Evolutionary conservation across 2,888 invertebrate species (phyloP).

Genomic region (Agonopterix heracliana): DNA sequence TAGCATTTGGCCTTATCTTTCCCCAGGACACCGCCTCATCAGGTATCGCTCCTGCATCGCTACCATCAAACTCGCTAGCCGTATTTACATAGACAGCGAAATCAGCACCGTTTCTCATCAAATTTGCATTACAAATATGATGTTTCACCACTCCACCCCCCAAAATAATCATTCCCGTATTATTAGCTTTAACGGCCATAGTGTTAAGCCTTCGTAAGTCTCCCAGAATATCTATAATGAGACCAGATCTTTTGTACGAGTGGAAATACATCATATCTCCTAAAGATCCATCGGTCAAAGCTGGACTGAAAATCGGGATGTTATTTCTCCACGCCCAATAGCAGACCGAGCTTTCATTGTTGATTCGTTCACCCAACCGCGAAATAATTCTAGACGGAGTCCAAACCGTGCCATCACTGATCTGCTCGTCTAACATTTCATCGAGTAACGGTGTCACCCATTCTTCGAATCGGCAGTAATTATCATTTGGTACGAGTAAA

Average conservation of each 20-base stretch:
- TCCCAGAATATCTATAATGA: slow-evolving; percentile 94
- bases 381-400: slow-evolving; percentile 81
- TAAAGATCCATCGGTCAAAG: slow-evolving; percentile 96
- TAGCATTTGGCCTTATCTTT: slow-evolving; percentile 92
- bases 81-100: slow-evolving; percentile 97
- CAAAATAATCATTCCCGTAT: slow-evolving; percentile 97
- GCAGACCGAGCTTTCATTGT: slow-evolving; percentile 93
- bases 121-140: slow-evolving; percentile 99
- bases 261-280: slow-evolving; percentile 99
- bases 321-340: slow-evolving; percentile 98
- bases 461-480: slow-evolving; percentile 98
- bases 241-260: slow-evolving; percentile 93
- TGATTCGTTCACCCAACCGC: slow-evolving; percentile 92
- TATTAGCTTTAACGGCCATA: slow-evolving; percentile 93
- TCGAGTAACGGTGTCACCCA: slow-evolving; percentile 97
- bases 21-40: slow-evolving; percentile 99
- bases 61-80: slow-evolving; percentile 96
- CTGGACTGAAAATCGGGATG: slow-evolving; percentile 98
- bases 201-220: slow-evolving; percentile 93
- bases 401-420: slow-evolving; percentile 85
- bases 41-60: slow-evolving; percentile 97
- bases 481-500: slow-evolving; percentile 97
- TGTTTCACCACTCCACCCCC: slow-evolving; percentile 99
- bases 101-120: slow-evolving; percentile 99
- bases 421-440: slow-evolving; percentile 92